These are phyloP conservation scores for Saiga tatarica DNA, from an alignment of 2,113 vertebrate species.

Conservation along the genomic window DNA sequence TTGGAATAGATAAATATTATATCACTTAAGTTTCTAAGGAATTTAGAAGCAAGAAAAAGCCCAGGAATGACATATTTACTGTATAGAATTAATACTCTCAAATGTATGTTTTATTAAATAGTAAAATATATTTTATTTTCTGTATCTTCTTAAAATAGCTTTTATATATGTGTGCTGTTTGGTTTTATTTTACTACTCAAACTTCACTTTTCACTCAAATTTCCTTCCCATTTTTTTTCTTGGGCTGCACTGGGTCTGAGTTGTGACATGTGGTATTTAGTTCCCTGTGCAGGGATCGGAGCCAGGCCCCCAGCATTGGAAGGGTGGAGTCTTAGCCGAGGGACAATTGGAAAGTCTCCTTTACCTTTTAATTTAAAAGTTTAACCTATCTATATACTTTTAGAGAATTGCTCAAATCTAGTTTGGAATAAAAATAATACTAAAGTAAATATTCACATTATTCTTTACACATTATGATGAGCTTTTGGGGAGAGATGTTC, in stretches of 20 bases:
- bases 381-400: neutral
- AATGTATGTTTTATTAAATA: neutral
- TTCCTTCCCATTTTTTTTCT: neutral
- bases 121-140: neutral
- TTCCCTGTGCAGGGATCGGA: neutral
- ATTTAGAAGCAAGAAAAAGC: neutral
- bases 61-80: neutral
- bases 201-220: neutral
- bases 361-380: neutral
- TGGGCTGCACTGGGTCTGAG: neutral
- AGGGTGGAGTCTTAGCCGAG: neutral
- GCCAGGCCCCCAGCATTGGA: neutral
- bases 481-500: neutral
- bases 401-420: neutral
- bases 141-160: neutral
- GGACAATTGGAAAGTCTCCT: neutral
- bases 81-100: neutral
- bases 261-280: neutral
- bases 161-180: neutral
- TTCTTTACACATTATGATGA: neutral
- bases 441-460: neutral
- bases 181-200: neutral
- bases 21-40: neutral
- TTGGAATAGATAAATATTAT: neutral
- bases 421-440: neutral